phyloP scores from a whole-genome alignment of 2,888 invertebrate genomes.

The Ennomos quercinarius region DNA sequence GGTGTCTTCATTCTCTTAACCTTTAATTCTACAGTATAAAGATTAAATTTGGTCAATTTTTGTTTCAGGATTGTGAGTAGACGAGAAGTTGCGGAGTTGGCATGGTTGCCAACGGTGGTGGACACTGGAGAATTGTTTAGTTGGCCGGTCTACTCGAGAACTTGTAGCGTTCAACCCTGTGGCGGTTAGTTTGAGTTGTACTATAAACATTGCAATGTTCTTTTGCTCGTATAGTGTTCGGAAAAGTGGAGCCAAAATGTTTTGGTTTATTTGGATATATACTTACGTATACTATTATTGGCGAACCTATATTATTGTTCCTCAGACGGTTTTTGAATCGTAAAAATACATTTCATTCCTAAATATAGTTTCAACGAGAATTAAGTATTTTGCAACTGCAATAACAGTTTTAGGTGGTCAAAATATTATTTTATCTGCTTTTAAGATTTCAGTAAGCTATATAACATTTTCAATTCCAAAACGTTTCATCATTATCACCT shows the following conservation, averaged over 20 bases:
- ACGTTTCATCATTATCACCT: too few species aligned
- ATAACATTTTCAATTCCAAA: too few species aligned
- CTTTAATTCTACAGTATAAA: slow-evolving; percentile 8
- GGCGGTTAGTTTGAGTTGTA: slow-evolving; percentile 42
- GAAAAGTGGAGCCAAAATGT: slow-evolving; percentile 24
- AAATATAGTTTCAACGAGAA: too few species aligned
- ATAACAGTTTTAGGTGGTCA: too few species aligned
- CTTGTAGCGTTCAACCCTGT: slow-evolving; percentile 43
- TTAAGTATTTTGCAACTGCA: too few species aligned
- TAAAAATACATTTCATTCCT: too few species aligned
- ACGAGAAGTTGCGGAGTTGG: slow-evolving; percentile 64
- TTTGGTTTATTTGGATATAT: background rate
- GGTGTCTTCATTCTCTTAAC: background rate
- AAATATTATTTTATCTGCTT: too few species aligned
- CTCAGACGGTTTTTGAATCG: background rate
- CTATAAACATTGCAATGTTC: slow-evolving; percentile 46
- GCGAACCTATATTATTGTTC: too few species aligned
- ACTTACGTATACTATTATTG: too few species aligned
- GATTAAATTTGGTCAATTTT: background rate
- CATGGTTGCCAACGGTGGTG: slow-evolving; percentile 65
- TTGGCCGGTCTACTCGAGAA: slow-evolving; percentile 57
- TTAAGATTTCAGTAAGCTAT: too few species aligned
- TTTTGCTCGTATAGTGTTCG: slow-evolving; percentile 15
- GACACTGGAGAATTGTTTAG: slow-evolving; percentile 78
- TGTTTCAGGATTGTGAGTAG: slow-evolving; percentile 12